Evolutionary conservation across 2,888 invertebrate species (phyloP).

Genomic region (Atrina japonica): DNA sequence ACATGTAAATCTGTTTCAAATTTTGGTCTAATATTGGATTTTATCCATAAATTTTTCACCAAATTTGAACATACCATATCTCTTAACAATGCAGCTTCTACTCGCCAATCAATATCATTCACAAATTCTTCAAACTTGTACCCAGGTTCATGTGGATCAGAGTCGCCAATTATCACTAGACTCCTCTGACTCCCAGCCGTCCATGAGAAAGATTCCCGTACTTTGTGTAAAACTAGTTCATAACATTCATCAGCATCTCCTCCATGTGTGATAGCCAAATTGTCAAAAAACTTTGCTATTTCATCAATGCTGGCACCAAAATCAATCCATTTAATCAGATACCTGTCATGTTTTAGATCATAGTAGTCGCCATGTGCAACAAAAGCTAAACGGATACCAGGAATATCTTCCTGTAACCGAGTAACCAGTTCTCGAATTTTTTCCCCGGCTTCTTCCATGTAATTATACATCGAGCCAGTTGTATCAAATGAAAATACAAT

Average conservation of each 20-base stretch:
- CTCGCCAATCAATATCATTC: conserved; percentile 67
- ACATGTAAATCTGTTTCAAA: no score
- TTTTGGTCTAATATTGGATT: no score
- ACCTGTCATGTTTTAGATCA: conserved; percentile 57
- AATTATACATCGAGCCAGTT: conserved; percentile 72
- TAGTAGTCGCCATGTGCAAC: conserved; percentile 77
- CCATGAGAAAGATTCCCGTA: conserved; percentile 67
- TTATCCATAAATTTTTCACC: no score
- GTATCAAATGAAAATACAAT: conserved; percentile 75
- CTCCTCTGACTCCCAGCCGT: conserved; percentile 68
- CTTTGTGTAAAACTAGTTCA: conserved; percentile 70
- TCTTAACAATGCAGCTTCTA: conserved; percentile 52
- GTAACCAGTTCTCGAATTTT: conserved; percentile 64
- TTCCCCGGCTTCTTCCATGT: conserved; percentile 62
- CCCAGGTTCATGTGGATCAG: conserved; percentile 62
- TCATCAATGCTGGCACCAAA: conserved; percentile 64
- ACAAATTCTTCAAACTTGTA: conserved; percentile 58
- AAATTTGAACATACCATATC: conserved; percentile 61
- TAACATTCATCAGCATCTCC: conserved; percentile 75
- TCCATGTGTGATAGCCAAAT: conserved; percentile 65
- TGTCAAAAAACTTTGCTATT: conserved; percentile 66
- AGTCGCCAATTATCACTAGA: conserved; percentile 73
- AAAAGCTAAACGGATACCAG: conserved; percentile 68
- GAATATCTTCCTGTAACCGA: conserved; percentile 69
- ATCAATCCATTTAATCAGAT: conserved; percentile 71